Conservation (phyloP, 2,113 vertebrate genomes). For the Megalops atlanticus region DNA sequence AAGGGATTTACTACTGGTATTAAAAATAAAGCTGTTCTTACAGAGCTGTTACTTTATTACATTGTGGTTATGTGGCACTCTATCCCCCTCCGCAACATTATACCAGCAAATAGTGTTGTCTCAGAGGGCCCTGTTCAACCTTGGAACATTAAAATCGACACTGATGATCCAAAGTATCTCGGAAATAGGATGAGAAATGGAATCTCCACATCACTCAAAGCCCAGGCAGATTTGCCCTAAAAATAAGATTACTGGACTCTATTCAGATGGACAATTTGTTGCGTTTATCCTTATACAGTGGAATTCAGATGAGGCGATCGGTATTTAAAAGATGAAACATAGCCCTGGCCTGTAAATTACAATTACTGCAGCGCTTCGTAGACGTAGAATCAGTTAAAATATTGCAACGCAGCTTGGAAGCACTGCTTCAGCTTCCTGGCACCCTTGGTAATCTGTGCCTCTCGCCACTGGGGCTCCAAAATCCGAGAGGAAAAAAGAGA, state of each 20-base stretch:
- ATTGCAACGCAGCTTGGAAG: slow-evolving; percentile 64
- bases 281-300: slow-evolving; percentile 49
- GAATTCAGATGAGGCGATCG: slow-evolving; percentile 19
- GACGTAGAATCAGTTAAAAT: slow-evolving; percentile 73
- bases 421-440: slow-evolving; percentile 61
- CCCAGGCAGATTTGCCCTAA: slow-evolving; percentile 20
- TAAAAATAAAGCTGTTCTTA: slow-evolving; percentile 63
- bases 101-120: slow-evolving; percentile 41
- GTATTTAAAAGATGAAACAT: slow-evolving; percentile 60
- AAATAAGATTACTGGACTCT: slow-evolving; percentile 56
- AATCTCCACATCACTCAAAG: slow-evolving; percentile 27
- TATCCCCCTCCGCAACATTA: slow-evolving; percentile 27
- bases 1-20: slow-evolving; percentile 63
- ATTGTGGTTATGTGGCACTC: slow-evolving; percentile 45
- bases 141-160: slow-evolving; percentile 47
- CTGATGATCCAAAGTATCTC: slow-evolving; percentile 40
- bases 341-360: slow-evolving; percentile 66
- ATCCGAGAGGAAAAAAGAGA: slow-evolving; percentile 56
- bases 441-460: slow-evolving; percentile 73
- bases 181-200: slow-evolving; percentile 41
- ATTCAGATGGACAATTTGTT: slow-evolving; percentile 42
- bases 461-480: slow-evolving; percentile 18
- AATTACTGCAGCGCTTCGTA: no score
- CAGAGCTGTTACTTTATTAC: slow-evolving; percentile 50
- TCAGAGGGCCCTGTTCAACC: slow-evolving; percentile 41